Evolutionary conservation across 2,888 invertebrate genomes (phyloP), one percentile per base, ranked within the genome.

Genomic region (Drosophila fungiperda): DNA sequence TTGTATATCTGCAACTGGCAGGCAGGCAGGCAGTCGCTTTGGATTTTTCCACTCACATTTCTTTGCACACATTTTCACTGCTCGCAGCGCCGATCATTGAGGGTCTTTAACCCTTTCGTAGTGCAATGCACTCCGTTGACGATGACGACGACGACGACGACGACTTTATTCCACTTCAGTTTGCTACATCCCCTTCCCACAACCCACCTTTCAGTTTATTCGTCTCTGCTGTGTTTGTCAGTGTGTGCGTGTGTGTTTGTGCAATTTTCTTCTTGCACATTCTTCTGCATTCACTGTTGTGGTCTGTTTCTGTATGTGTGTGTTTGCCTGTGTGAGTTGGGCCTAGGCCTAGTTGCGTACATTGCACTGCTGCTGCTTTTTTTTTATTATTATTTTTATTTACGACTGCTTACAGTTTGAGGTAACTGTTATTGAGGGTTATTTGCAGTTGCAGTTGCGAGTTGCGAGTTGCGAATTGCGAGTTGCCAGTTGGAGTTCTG

Each of bases 81-180:
- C 59, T 63, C 64, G 45, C 40, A 62, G 26, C 48, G 48, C 53
- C 65, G 69, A 70, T 85, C 88, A 73, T 67, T 59, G 83, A 91
- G 91, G 91, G 91, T 91, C 91, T 90, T 91, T 91, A 91, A 91
- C 91, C 91, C 91, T 91, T 91, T 85, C 74, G 82, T 87, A 86
- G 91, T 90, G 90, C 91, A 91, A 83, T 87, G 87, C 90, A 89
- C 87, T 87, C 85, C 61, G 68, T 65, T 73, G 68, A 77, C 69
- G 74, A 52, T 73, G 75, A 57, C 59, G 78, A 48, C 69, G 61
- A 35, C 75, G 67, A 54, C 68, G 61, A 57, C 77, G 42, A 64
- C 78, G 42, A 60, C 64, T 68, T 70, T 55, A 61, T 71, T 73
- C 67, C 76, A 79, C 72, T 78, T 74, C 72, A 69, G 42, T 69